These are phyloP conservation scores for Pipistrellus pygmaeus DNA, from an alignment of 2,797 vertebrate species.

Conservation along the genomic window DNA sequence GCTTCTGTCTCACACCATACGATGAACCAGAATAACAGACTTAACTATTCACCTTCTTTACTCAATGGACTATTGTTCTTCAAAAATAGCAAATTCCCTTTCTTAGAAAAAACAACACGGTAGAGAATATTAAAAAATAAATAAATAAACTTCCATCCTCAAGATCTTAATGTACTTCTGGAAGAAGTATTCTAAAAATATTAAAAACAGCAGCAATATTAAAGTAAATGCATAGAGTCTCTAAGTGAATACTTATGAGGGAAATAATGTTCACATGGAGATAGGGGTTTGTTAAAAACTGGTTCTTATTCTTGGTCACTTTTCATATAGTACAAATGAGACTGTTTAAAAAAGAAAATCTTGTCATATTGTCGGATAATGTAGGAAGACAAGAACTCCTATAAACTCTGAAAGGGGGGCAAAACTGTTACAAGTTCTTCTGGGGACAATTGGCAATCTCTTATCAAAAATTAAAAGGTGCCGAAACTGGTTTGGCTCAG, in stretches of 20 bases:
- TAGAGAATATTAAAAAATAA: neutral
- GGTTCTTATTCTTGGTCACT: neutral
- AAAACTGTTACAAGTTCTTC: neutral
- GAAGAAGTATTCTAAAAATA: neutral
- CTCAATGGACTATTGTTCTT: neutral
- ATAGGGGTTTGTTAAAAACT: neutral
- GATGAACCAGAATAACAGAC: neutral
- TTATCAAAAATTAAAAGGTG: conserved; percentile 1
- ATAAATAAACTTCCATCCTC: neutral
- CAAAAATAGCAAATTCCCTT: neutral
- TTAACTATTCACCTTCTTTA: neutral
- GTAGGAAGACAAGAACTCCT: neutral
- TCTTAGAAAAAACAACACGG: neutral
- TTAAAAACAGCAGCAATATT: neutral
- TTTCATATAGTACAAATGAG: neutral
- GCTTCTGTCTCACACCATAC: neutral
- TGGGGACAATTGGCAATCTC: neutral
- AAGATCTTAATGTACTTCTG: neutral
- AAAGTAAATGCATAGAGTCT: neutral
- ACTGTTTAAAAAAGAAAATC: neutral
- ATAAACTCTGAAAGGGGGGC: neutral
- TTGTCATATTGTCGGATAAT: neutral
- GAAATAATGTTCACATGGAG: neutral
- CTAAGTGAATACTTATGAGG: neutral
- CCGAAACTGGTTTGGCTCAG: too few species aligned